Evolutionary conservation across 2,888 invertebrate genomes (phyloP), one percentile per base, ranked within the genome.

Genomic region (Zaprionus obscuricornis): DNA sequence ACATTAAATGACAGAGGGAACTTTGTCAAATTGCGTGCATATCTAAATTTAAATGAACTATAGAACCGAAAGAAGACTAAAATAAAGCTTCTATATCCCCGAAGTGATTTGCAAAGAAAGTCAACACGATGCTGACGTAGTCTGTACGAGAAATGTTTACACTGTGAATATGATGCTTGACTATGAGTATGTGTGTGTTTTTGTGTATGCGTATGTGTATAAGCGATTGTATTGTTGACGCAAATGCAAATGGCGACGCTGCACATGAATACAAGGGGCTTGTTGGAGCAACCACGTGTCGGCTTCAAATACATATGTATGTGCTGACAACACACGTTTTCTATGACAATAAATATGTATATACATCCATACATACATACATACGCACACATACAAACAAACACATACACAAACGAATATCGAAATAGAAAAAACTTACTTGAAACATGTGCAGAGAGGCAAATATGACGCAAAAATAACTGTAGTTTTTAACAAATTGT

Each of bases 221-320:
- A 10, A 33, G 2, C 52, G 27, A 29, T 16, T 46, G 27, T 59
- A 45, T 65, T 58, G 58, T 66, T 64, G 74, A 85, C 85, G 82
- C 62, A 86, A 75, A 66, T 84, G 56, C 78, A 86, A 79, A 70
- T 84, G 74, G 66, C 68, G 59, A 70, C 69, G 63, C 49, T 85
- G 84, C 75, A 83, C 16, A 22, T 2, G 52, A 16, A 16, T 18
- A 20, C 11, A 11, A 29, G 1, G 8, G 36, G 37, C 0, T 11
- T 29, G 47, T 36, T 27, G 36, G 22, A 31, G 24, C 45, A 39
- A 81, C 79, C 79, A 81, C 79, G 79, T 81, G 85, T 72, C 67
- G 50, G 52, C 56, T 57, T 47, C 39, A 34, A 49, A 47, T 36
- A 42, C n/a, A n/a, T n/a, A n/a, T n/a, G n/a, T n/a, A n/a, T n/a